Percentiles rank a stretch among this genome's conserved stretches.
Conservation (phyloP, 2,888 invertebrate species). For the Cylindroiulus punctatus region DNA sequence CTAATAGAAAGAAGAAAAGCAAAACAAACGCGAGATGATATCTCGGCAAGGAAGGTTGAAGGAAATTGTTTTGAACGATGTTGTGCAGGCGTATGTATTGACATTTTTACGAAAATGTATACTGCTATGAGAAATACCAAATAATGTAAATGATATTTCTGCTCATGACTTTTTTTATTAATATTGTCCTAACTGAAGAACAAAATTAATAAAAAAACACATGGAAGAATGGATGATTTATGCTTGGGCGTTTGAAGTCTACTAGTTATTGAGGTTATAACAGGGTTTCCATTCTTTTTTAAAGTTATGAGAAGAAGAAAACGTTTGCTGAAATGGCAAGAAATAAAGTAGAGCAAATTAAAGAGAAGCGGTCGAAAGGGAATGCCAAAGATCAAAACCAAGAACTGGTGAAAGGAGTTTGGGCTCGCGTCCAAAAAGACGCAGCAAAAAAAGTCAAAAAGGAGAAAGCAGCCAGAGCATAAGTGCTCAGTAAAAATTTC, state of each 20-base stretch:
- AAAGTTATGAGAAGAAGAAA: background rate
- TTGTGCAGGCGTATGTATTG: background rate
- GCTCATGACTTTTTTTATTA: background rate
- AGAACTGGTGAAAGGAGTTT: background rate
- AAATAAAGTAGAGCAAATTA: background rate
- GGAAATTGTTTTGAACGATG: background rate
- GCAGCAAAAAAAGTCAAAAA: background rate
- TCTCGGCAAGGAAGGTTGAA: background rate
- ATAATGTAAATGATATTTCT: no score
- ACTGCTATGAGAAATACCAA: no score
- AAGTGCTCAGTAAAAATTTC: background rate
- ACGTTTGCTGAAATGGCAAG: constrained; percentile 26
- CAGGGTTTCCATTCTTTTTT: background rate
- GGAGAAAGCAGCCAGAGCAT: background rate
- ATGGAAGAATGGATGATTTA: background rate
- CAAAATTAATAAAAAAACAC: no score
- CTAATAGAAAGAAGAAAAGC: background rate
- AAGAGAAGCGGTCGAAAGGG: background rate
- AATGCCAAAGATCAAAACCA: background rate
- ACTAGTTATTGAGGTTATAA: background rate
- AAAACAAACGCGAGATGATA: background rate
- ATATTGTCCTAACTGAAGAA: background rate
- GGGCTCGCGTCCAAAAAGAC: background rate
- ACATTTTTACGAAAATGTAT: background rate
- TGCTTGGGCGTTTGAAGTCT: background rate